Base-by-base conservation (phyloP, 2,113 vertebrate species). In the Hemiprocne comata region DNA sequence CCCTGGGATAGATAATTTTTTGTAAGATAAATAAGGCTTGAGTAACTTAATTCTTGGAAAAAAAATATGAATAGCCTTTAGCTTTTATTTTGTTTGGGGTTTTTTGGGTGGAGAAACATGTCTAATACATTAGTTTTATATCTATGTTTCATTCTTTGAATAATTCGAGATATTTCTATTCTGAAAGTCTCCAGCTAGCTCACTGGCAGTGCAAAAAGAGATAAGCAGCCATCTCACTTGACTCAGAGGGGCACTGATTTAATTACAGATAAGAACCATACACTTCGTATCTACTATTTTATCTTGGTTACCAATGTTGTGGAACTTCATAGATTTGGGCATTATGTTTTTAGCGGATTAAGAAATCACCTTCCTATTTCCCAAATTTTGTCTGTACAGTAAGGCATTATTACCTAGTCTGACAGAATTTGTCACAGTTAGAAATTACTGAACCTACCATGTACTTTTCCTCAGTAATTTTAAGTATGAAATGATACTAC, bases 171-270 rank as follows among this genome's bases (percentile, higher is more conserved):
- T 67, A 42, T 40, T 75, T 94, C 26, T 66, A 5, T 92, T 95
- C 77, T 34, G 80, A 61, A 81, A 93, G 54, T 87, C 60, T 90
- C 15, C 42, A 38, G 1, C 87, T 95, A 84, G 44, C 46, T 93
- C 33, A 57, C 40, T 54, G 48, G n/a, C 60, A 88, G 10, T 23
- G 13, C 93, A 72, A 81, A 82, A 87, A 79, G 90, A 87, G 46
- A 77, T 65, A 7, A 0, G 3, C 25, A 57, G 5, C 69, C 87
- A 5, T 93, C 70, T 38, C 29, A 53, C 76, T 93, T 90, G 70
- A 79, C 73, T 92, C n/a, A 42, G 71, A 93, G 74, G 40, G 44
- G 36, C 23, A 34, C 64, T 85, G 67, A 86, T 95, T 93, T 96
- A 94, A 64, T 93, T 94, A 85, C 69, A 74, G 74, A 50, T 92